Base-by-base conservation (phyloP, 2,113 vertebrate species). In the Callipepla californica region DNA sequence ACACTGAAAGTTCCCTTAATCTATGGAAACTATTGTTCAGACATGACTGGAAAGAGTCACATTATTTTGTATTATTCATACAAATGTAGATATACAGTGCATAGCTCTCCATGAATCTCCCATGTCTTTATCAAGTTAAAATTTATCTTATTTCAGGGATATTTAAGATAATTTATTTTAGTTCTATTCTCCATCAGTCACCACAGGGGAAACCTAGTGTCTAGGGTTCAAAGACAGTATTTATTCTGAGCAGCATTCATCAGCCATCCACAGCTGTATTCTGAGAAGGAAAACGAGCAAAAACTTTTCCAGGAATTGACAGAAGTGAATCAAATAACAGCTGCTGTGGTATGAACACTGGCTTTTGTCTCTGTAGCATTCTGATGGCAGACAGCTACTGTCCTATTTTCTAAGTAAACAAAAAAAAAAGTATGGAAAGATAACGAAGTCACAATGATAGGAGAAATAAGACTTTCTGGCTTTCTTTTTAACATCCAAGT, bases 211-310 rank as follows among this genome's bases (percentile, higher is more conserved):
- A 84, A 15, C 36, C 25, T 1, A 51, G 25, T 18, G 61, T 50
- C 42, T 4, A 5, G 58, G 32, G 38, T 67, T 86, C 57, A 44
- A 58, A 66, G 8, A 22, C 30, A 88, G 45, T 23, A 45, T 28
- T 70, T 93, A 45, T 88, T 88, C 68, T 59, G 45, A 86, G 57
- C 55, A 83, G 20, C 16, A 4, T 58, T 80, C 38, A 80, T 86
- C 66, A 74, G 26, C 66, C 65, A 80, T 42, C 47, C 83, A 25
- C 77, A 88, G 68, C 59, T 90, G 23, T 80, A 88, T 80, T 89
- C 25, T 86, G 86, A 50, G 16, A 78, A 76, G 91, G 12, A 92
- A 90, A 82, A 15, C 40, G 85, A 16, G 32, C 32, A 75, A 75
- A 92, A 83, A 17, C 57, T 84, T 85, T 83, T 93, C 61, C 66